Evolutionary conservation across 2,113 vertebrate species (phyloP), one percentile per base, ranked within the genome.

Genomic region (Rostratula benghalensis): DNA sequence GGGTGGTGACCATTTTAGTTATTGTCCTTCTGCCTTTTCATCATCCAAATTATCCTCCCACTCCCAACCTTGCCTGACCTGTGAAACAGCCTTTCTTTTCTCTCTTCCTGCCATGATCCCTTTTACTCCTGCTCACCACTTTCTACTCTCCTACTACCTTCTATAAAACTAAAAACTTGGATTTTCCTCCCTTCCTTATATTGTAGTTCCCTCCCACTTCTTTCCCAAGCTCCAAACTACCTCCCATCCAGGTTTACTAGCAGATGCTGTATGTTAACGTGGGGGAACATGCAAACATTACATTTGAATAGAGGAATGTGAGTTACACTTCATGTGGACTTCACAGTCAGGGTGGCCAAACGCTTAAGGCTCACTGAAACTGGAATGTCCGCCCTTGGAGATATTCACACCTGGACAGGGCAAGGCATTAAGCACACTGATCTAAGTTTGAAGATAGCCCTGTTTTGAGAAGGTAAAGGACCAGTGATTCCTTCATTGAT

Each of bases 1-100:
- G 86, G 48, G 77, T 82, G 60, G 76, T 75, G 51, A 80, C 71
- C 83, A 56, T 85, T 95, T 91, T 68, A 89, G 70, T 92, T 69
- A 79, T 35, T 23, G 86, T 71, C 90, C 69, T 87, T 45, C 48
- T 92, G 86, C 35, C 65, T 82, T 75, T n/a, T 91, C 83, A 84
- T 94, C 35, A 71, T 86, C 64, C 12, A 61, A 33, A 48, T 82
- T 83, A 85, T 78, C 71, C 50, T 90, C 85, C 60, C 88, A 77
- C 92, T 81, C 39, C 45, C 10, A 70, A 64, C 83, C 92, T 92
- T 87, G 48, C 69, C 74, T 89, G 86, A 81, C 83, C 71, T 78
- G 35, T 84, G 85, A 80, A 94, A 69, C 39, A 80, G 22, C 14
- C 59, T 78, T 92, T 87, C 45, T 51, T 84, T 83, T 67, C 30